Evolutionary conservation across 2,113 vertebrate genomes (phyloP).

Genomic region (Sterrhoptilus dennistouni): DNA sequence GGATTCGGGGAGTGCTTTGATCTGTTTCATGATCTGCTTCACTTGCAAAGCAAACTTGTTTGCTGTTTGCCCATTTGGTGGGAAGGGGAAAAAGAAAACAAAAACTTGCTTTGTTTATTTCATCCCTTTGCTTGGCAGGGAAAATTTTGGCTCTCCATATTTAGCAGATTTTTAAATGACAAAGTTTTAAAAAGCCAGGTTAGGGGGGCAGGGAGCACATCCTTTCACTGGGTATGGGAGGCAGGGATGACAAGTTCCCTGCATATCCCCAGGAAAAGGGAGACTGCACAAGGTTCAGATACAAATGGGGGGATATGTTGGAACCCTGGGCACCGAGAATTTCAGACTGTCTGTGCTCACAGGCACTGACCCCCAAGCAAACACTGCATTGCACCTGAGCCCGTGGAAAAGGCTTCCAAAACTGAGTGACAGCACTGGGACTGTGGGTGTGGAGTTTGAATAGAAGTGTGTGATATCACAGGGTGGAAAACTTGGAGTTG

Average conservation of each 20-base stretch:
- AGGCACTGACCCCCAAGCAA: neutral
- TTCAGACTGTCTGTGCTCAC: neutral
- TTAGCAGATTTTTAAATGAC: neutral
- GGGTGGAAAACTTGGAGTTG: neutral
- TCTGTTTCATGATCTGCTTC: neutral
- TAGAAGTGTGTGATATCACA: neutral
- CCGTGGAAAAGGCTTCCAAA: neutral
- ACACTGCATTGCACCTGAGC: neutral
- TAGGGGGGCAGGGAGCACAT: neutral
- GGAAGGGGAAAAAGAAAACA: neutral
- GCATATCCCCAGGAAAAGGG: neutral
- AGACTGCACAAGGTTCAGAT: neutral
- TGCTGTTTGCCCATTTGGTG: neutral
- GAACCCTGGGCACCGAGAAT: neutral
- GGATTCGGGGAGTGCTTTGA: conserved; percentile 3
- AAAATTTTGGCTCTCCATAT: neutral
- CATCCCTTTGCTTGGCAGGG: neutral
- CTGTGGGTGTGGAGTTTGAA: neutral
- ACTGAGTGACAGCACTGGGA: neutral
- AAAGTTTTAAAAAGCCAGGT: neutral
- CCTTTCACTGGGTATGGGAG: neutral
- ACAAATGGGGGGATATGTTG: neutral
- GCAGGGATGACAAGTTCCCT: neutral
- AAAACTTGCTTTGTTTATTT: neutral
- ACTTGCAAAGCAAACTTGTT: conserved; percentile 13